Evolutionary conservation across 1,140 invertebrate species (phyloP).

Genomic region (Trissolcus basalis): DNA sequence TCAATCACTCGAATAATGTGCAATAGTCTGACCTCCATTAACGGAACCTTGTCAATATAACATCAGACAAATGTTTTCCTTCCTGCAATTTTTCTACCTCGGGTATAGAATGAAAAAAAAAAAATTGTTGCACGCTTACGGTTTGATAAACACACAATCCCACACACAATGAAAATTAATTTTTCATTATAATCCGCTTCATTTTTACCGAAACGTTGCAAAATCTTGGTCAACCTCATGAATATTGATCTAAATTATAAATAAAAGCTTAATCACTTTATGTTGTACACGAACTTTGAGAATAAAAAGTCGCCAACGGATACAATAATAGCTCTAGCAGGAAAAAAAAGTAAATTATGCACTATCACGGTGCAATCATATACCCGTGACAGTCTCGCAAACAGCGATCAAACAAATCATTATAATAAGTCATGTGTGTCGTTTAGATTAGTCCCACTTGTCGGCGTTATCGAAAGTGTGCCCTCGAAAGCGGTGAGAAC

Average conservation of each 20-base stretch:
- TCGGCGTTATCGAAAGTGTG: conserved; percentile 19
- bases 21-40: conserved; percentile 11
- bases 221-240: neutral
- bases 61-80: neutral
- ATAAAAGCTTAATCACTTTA: conserved; percentile 2
- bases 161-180: no score
- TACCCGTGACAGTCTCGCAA: neutral
- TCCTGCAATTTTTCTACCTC: neutral
- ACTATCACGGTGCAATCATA: neutral
- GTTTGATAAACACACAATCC: no score
- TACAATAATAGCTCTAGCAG: neutral
- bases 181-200: no score
- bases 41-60: conserved; percentile 18
- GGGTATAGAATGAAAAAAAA: no score
- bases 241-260: neutral
- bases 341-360: conserved; percentile 10
- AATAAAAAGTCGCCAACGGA: neutral
- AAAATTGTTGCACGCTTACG: no score
- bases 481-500: conserved; percentile 14
- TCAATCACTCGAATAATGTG: conserved; percentile 11
- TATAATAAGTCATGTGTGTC: conserved; percentile 17
- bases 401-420: conserved; percentile 9
- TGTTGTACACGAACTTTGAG: neutral
- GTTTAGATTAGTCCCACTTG: conserved; percentile 29
- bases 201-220: neutral